Conservation (phyloP, 1,140 invertebrate genomes). For the Glomeris maerens region DNA sequence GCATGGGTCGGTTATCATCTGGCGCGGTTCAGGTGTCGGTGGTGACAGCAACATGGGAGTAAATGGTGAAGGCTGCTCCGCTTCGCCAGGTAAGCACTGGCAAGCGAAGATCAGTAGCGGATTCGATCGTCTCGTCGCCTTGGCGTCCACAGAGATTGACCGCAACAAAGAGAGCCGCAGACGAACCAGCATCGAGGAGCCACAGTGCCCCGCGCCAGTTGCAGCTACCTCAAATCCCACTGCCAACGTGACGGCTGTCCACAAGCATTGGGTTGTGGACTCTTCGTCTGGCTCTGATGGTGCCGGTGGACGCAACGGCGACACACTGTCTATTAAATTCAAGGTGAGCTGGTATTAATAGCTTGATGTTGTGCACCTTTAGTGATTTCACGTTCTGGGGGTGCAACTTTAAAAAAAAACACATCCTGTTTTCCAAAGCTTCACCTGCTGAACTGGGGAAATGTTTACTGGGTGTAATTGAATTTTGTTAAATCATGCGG, state of each 20-base stretch:
- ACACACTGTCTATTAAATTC: conserved; percentile 11
- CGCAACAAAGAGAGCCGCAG: conserved; percentile 36
- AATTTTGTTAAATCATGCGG: too few species aligned
- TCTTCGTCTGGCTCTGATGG: conserved; percentile 12
- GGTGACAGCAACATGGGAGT: conserved; percentile 7
- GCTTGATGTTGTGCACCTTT: too few species aligned
- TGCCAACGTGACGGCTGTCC: neutral
- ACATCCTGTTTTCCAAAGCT: too few species aligned
- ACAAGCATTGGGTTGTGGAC: conserved; percentile 14
- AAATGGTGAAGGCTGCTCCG: neutral
- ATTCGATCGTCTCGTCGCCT: conserved; percentile 70
- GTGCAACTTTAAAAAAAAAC: too few species aligned
- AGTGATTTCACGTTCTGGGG: too few species aligned
- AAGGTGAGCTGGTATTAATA: too few species aligned
- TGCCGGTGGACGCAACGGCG: neutral
- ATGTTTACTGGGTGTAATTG: too few species aligned
- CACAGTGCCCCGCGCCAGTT: neutral
- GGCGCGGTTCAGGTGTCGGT: conserved; percentile 12
- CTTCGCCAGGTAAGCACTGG: conserved; percentile 40
- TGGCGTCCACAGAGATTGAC: conserved; percentile 69
- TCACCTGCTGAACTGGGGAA: too few species aligned
- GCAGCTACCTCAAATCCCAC: neutral
- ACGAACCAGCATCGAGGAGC: conserved; percentile 54
- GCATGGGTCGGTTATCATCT: conserved; percentile 15
- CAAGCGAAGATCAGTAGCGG: conserved; percentile 70